A percentile compares a stretch with the other conserved stretches of the same genome.
phyloP scores from a whole-genome alignment of 2,888 invertebrate genomes.

The Coecobrya sp. region DNA sequence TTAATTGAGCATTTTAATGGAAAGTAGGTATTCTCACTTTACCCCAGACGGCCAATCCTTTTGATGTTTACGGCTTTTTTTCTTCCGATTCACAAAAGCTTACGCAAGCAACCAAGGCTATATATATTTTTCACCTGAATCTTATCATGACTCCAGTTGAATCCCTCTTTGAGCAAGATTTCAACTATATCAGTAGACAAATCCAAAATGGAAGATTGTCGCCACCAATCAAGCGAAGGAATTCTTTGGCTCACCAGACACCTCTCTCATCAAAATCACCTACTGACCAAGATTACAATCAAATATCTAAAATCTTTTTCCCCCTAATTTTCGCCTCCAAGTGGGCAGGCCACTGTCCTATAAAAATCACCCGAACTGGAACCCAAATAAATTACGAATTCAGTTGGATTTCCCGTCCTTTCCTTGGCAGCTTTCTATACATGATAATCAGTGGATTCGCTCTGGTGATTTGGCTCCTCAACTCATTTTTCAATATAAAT shows the following conservation, averaged over 20 bases:
- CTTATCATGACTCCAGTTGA: constrained; percentile 36
- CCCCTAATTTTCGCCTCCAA: constrained; percentile 30
- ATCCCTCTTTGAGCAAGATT: constrained; percentile 44
- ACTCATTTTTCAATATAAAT: background rate
- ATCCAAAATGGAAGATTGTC: background rate
- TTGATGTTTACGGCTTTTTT: too few relatives aligned
- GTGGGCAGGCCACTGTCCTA: constrained; percentile 11
- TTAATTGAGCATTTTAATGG: too few relatives aligned
- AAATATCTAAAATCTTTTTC: constrained; percentile 10
- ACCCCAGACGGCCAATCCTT: too few relatives aligned
- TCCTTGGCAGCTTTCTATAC: background rate
- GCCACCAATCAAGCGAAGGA: background rate
- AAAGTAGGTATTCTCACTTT: too few relatives aligned
- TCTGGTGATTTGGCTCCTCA: background rate
- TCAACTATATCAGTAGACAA: constrained; percentile 19
- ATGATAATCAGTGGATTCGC: background rate
- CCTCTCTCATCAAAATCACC: too few relatives aligned
- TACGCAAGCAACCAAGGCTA: too few relatives aligned
- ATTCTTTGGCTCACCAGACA: background rate
- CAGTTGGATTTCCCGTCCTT: constrained; percentile 12
- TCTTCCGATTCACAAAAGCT: too few relatives aligned
- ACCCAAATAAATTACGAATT: background rate
- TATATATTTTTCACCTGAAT: background rate
- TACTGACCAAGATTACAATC: constrained; percentile 1
- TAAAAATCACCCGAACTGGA: background rate